phyloP scores from a whole-genome alignment of 2,888 invertebrate species.

The Harmothoe impar region DNA sequence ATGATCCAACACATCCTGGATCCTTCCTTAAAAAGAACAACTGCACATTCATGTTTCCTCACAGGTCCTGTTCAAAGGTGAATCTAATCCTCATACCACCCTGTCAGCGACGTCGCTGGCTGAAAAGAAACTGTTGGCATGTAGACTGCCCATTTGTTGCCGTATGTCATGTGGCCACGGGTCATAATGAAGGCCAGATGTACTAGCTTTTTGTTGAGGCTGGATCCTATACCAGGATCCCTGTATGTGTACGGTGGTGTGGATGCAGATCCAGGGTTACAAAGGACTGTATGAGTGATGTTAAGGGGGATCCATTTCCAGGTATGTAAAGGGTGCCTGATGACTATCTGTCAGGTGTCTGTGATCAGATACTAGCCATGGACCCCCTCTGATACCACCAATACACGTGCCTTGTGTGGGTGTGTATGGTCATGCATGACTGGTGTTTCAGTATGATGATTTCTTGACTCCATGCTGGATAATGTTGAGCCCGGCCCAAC shows the following conservation, averaged over 20 bases:
- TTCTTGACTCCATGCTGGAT: not conserved
- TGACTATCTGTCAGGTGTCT: constrained; percentile 10
- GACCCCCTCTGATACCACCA: too few species aligned
- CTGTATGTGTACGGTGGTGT: not conserved
- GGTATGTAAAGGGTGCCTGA: not conserved
- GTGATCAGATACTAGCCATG: not conserved
- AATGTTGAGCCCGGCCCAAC: too few species aligned
- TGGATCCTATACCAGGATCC: not conserved
- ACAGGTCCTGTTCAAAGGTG: constrained; percentile 20
- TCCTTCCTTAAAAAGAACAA: not conserved
- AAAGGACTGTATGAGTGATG: not conserved
- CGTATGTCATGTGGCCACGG: constrained; percentile 26
- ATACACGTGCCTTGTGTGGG: constrained; percentile 23
- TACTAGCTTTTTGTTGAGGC: not conserved
- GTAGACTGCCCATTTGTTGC: not conserved
- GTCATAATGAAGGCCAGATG: constrained; percentile 37
- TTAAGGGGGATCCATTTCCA: not conserved
- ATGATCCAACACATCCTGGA: constrained; percentile 25
- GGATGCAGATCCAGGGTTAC: too few species aligned
- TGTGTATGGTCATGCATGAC: constrained; percentile 22
- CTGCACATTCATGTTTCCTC: not conserved
- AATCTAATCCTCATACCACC: not conserved
- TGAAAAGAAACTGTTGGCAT: constrained; percentile 15
- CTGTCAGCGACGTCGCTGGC: not conserved
- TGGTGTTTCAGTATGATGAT: not conserved